phyloP scores from a whole-genome alignment of 2,888 invertebrate species.

The Kuschelorhynchus macadamiae region DNA sequence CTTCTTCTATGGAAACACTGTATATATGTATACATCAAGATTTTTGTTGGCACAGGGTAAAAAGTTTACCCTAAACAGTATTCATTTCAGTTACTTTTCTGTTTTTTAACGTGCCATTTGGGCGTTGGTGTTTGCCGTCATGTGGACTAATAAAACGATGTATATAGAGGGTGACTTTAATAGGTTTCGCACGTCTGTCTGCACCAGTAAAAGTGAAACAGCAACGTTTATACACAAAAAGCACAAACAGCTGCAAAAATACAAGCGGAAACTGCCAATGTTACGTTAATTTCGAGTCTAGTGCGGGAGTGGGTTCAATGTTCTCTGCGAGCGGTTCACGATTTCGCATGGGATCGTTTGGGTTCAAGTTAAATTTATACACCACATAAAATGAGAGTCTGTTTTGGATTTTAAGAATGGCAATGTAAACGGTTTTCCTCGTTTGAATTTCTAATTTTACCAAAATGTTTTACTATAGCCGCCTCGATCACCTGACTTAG shows the following conservation, averaged over 20 bases:
- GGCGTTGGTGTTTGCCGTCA: slow-evolving; percentile 40
- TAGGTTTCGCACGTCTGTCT: slow-evolving; percentile 42
- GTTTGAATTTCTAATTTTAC: too few relatives aligned
- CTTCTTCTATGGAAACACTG: too few relatives aligned
- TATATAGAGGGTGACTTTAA: slow-evolving; percentile 37
- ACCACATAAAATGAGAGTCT: too few relatives aligned
- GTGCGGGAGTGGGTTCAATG: slow-evolving; percentile 20
- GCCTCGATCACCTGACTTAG: too few relatives aligned
- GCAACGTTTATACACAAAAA: slow-evolving; percentile 39
- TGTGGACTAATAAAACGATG: slow-evolving; percentile 33
- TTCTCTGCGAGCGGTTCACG: slow-evolving; percentile 14
- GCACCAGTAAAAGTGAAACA: slow-evolving; percentile 30
- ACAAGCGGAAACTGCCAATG: slow-evolving; percentile 40
- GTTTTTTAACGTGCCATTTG: slow-evolving; percentile 31
- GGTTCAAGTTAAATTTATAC: too few relatives aligned
- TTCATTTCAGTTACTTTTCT: slow-evolving; percentile 28
- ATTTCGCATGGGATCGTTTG: too few relatives aligned
- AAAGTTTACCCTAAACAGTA: slow-evolving; percentile 23
- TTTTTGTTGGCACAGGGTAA: slow-evolving; percentile 15
- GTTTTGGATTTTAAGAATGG: too few relatives aligned
- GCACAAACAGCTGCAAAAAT: slow-evolving; percentile 47
- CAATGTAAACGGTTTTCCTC: too few relatives aligned
- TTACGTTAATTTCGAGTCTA: background rate
- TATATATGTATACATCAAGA: too few relatives aligned
- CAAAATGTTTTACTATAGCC: too few relatives aligned